Percentiles rank a stretch among this genome's conserved stretches.
Conservation (phyloP, 2,888 invertebrate genomes). For the Xanthostigma xanthostigma region DNA sequence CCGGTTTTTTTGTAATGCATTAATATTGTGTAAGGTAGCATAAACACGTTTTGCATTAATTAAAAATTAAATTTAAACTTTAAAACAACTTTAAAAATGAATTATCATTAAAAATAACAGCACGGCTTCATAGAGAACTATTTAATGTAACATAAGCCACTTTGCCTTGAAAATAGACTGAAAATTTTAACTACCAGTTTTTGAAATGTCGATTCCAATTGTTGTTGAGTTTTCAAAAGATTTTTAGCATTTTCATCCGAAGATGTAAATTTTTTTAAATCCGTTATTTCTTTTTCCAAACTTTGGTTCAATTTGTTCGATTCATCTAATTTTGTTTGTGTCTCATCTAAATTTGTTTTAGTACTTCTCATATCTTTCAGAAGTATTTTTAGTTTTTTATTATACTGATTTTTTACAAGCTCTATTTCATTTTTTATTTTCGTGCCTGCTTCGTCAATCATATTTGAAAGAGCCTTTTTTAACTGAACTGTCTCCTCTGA, state of each 20-base stretch:
- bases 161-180: no score
- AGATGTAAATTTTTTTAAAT: conserved; percentile 27
- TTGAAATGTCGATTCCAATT: conserved; percentile 41
- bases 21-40: no score
- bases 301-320: conserved; percentile 36
- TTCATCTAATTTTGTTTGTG: conserved; percentile 37
- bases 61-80: no score
- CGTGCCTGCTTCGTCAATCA: conserved; percentile 38
- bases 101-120: no score
- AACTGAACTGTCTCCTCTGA: conserved; percentile 38
- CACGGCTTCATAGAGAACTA: no score
- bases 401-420: conserved; percentile 38
- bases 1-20: no score
- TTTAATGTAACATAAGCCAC: no score
- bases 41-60: no score
- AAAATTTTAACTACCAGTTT: conserved; percentile 32
- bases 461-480: conserved; percentile 33
- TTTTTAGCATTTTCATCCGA: conserved; percentile 22
- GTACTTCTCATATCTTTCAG: conserved; percentile 37
- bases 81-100: no score
- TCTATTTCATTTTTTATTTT: conserved; percentile 42
- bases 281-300: conserved; percentile 34
- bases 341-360: conserved; percentile 40
- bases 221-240: conserved; percentile 35
- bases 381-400: conserved; percentile 41